Base-by-base conservation (phyloP, 1,140 invertebrate genomes). In the Hyles vespertilio region DNA sequence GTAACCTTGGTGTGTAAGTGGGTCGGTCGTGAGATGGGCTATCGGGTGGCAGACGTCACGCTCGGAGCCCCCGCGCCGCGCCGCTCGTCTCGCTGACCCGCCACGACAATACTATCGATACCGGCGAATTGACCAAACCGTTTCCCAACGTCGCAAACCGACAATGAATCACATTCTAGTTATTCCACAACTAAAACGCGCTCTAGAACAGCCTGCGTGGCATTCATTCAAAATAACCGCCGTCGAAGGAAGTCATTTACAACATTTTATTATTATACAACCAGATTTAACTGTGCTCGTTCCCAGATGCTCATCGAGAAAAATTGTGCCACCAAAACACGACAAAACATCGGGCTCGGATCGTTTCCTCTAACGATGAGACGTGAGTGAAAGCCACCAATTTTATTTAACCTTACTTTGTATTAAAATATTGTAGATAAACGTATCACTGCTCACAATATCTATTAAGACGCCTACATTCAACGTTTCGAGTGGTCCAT, bases 41-140 rank as follows among this genome's bases (percentile, higher is more conserved):
- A 84, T 86, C 84, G 80, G 83, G 76, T 84, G 79, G 83, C 75
- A 84, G 79, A 74, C 84, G 83, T 86, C 80, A 86, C 81, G 83
- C 80, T 75, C 72, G 61, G 69, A 68, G 70, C 77, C 65, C 60
- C 70, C 70, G 64, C 67, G 69, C 66, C 70, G 72, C 66, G 56
- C 67, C 12, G 55, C 51, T 51, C 62, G 48, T 58, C 54, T 60
- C 56, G 53, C 59, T 63, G 63, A 64, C 60, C 65, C 51, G 56
- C 45, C 52, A 45, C 58, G 60, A 12, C 9, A 2, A 22, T 45
- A 36, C 7, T 44, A 12, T 11, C 12, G 56, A 47, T 54, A n/a
- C 33, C 33, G 33, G 8, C 33, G 44, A 40, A 40, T 40, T 40
- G 3, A 40, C 36, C 8, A 40, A 40, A 40, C 8, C 36, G 8